These are phyloP conservation scores for Heliconius cydno DNA, from an alignment of 2,888 invertebrate genomes.

Conservation along the genomic window DNA sequence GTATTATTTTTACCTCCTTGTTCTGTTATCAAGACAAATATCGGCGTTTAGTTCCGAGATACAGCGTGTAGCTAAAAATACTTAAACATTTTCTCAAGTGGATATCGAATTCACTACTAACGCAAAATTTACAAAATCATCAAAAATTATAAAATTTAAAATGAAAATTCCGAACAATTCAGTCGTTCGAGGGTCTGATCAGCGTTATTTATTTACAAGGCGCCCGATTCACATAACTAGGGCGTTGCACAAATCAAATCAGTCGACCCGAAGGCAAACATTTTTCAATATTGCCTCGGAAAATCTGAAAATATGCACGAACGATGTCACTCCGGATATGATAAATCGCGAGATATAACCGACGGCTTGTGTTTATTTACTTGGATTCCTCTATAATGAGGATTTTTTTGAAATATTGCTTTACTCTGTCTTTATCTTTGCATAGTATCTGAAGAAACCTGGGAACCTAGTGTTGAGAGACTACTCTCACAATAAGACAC, in stretches of 20 bases:
- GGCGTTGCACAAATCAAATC: constrained; percentile 67
- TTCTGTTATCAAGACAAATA: too few relatives aligned
- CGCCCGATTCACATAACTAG: constrained; percentile 37
- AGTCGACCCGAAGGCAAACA: constrained; percentile 64
- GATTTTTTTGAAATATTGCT: background rate
- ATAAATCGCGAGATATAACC: constrained; percentile 24
- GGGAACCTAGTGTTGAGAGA: too few relatives aligned
- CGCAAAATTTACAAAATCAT: background rate
- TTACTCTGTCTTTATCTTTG: background rate
- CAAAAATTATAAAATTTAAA: background rate
- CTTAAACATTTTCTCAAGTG: background rate
- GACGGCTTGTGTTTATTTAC: constrained; percentile 4
- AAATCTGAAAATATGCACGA: constrained; percentile 50
- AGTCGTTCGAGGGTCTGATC: background rate
- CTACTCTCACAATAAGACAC: too few relatives aligned
- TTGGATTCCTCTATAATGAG: constrained; percentile 13
- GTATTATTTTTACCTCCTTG: too few relatives aligned
- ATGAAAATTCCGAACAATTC: background rate
- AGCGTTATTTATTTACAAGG: constrained; percentile 35
- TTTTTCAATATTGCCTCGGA: constrained; percentile 65
- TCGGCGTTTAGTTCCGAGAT: too few relatives aligned
- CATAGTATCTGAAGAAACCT: background rate
- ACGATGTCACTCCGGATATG: constrained; percentile 27
- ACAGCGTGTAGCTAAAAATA: background rate
- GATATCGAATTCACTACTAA: background rate